Evolutionary conservation across 2,113 vertebrate genomes (phyloP), one percentile per base, ranked within the genome.

Genomic region (Rhinogobius similis): DNA sequence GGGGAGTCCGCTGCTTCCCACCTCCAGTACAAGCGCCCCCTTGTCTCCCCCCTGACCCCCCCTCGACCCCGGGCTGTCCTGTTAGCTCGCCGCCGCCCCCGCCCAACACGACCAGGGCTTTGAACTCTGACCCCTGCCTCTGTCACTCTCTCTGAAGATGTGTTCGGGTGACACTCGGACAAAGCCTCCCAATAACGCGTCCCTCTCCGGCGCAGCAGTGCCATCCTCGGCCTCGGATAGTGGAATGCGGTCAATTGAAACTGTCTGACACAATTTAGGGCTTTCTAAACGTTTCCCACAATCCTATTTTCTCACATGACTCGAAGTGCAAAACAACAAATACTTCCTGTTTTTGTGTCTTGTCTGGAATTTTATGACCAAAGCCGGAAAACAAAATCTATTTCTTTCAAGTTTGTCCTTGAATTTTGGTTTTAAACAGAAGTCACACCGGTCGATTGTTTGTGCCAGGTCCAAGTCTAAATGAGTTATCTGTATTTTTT

Each of bases 61-160:
- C 1, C 20, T 5, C 16, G 73, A 75, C 87, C 65, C 13, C 3
- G 66, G 71, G 76, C 26, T 48, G 64, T 72, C 67, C 69, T 39
- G 21, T 78, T 79, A 73, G 71, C 63, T 74, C 26, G 58, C 85
- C 87, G 84, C 85, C 90, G 87, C 71, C 76, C 38, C 83, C 68
- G 61, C 32, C 23, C 53, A 86, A 87, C 83, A 86, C 70, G 84
- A 69, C 81, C 62, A 86, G 68, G 74, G 65, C 16, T 86, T 90
- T 91, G 89, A 92, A 85, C 86, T 0, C 21, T 81, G 83, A 91
- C 88, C 86, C 75, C 68, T 20, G 39, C 77, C 81, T 59, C 73
- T 64, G 27, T 39, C 2, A 18, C 26, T 38, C 72, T 69, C 75
- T 65, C 84, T 72, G 23, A 80, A 82, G 85, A 81, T 88, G 87